Evolutionary conservation across 2,888 invertebrate genomes (phyloP).

Genomic region (Drosophila leonis): DNA sequence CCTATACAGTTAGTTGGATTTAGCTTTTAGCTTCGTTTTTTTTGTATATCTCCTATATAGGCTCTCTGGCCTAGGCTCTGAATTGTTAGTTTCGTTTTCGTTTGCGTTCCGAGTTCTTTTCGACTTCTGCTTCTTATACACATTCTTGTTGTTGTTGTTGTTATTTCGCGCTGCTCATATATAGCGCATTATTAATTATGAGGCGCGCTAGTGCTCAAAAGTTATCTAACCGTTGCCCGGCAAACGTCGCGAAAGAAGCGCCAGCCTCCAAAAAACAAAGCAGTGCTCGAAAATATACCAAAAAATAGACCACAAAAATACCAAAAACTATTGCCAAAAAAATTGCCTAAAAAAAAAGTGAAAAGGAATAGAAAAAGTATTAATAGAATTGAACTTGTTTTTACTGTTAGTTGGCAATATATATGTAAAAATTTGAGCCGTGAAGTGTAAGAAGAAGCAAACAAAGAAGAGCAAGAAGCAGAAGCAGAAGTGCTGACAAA

Average conservation of each 20-base stretch:
- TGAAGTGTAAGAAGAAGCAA: neutral
- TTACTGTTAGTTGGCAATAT: neutral
- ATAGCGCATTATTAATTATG: slow-evolving; percentile 77
- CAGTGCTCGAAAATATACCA: neutral
- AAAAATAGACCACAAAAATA: neutral
- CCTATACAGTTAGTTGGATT: neutral
- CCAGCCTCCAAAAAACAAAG: neutral
- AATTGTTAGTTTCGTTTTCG: slow-evolving; percentile 57
- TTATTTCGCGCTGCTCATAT: slow-evolving; percentile 47
- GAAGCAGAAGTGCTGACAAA: neutral
- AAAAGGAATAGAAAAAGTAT: neutral
- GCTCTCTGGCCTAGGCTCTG: slow-evolving; percentile 15
- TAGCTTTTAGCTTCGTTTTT: slow-evolving; percentile 16
- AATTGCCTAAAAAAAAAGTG: neutral
- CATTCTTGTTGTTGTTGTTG: slow-evolving; percentile 24
- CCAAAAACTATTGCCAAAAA: neutral
- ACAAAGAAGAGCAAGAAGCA: neutral
- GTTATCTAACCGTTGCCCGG: slow-evolving; percentile 74
- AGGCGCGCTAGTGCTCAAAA: slow-evolving; percentile 64
- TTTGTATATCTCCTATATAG: slow-evolving; percentile 14
- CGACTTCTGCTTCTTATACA: slow-evolving; percentile 16
- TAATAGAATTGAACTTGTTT: neutral
- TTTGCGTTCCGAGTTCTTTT: slow-evolving; percentile 54
- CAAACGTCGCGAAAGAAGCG: slow-evolving; percentile 40
- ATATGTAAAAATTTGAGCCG: neutral